Evolutionary conservation across 2,113 vertebrate genomes (phyloP), one percentile per base, ranked within the genome.

Genomic region (Chaenocephalus aceratus): DNA sequence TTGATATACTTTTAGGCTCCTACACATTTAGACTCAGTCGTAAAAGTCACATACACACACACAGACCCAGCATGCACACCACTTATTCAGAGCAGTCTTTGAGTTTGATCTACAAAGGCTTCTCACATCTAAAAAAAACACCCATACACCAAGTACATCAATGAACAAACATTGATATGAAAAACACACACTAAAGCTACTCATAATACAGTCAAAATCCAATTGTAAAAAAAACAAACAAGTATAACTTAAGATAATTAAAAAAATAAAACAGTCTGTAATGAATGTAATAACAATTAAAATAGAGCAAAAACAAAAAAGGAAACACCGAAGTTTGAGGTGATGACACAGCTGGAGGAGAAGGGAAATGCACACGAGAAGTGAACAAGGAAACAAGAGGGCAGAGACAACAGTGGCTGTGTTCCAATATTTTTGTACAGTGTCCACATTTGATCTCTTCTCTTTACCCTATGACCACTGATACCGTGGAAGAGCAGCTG

Each of bases 61-160:
- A 69, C 58, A 36, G 0, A 75, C 70, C 85, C 14, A 79, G 80
- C 75, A 85, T 58, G 57, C 56, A 86, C 57, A 59, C 67, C 60
- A 61, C 71, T 56, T 80, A 82, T 75, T 87, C 80, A 84, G 80
- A 90, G 78, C 75, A 61, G 83, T 88, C 87, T 88, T 89, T 2
- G 70, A 87, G 85, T 86, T 90, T 92, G 89, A 88, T 92, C 91
- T 62, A 71, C 84, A 86, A 92, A 89, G 76, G 86, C 86, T 77
- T 85, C 89, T 89, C 61, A 77, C 44, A 69, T 81, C 77, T 83
- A 85, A 44, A 84, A 84, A 84, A 86, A 80, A 26, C 67, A 75
- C 84, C 88, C 89, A 67, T 53, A 77, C 86, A 45, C 87, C 89
- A 84, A 76, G 56, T 45, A 88, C 80, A 87, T 83, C 72, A 82